Evolutionary conservation across 37 sponge, comb jelly and placozoan species (phyloP).

Genomic region (Oscarella lobularis): DNA sequence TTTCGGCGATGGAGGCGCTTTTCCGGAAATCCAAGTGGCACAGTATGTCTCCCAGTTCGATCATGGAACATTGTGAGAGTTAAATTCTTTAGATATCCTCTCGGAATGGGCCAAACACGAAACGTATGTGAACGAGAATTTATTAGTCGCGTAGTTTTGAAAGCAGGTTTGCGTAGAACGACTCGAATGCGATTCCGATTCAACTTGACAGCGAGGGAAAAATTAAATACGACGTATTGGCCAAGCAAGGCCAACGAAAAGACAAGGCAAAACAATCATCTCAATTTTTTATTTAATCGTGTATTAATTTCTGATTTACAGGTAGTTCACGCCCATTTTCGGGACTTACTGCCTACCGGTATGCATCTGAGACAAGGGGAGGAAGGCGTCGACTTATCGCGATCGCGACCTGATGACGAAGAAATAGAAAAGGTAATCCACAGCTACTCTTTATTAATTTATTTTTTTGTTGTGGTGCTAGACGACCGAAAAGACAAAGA

Average conservation of each 20-base stretch:
- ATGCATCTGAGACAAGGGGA: slow-evolving; percentile 22
- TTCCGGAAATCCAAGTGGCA: too few species aligned
- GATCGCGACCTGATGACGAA: slow-evolving; percentile 92
- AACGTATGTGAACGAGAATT: slow-evolving; percentile 10
- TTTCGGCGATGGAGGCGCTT: too few species aligned
- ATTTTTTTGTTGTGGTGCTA: slow-evolving; percentile 11
- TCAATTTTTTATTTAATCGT: too few species aligned
- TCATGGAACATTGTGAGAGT: too few species aligned
- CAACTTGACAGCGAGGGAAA: slow-evolving; percentile 86
- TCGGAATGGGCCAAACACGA: slow-evolving; percentile 87
- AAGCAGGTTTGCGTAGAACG: slow-evolving; percentile 8
- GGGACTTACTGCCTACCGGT: slow-evolving; percentile 47
- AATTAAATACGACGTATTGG: slow-evolving; percentile 78
- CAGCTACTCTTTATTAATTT: too few species aligned
- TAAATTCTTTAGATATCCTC: slow-evolving; percentile 65
- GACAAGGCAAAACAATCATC: slow-evolving; percentile 66
- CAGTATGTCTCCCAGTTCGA: too few species aligned
- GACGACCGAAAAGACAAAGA: slow-evolving; percentile 85
- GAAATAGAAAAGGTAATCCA: slow-evolving; percentile 80
- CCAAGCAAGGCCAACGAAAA: slow-evolving; percentile 82
- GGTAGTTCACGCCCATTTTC: slow-evolving; percentile 65
- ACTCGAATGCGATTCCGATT: slow-evolving; percentile 48
- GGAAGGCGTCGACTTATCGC: slow-evolving; percentile 54
- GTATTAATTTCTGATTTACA: slow-evolving; percentile 4
- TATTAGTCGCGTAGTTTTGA: background rate